Conservation (phyloP, 2,888 invertebrate species). For the Ferdinandea cuprea region DNA sequence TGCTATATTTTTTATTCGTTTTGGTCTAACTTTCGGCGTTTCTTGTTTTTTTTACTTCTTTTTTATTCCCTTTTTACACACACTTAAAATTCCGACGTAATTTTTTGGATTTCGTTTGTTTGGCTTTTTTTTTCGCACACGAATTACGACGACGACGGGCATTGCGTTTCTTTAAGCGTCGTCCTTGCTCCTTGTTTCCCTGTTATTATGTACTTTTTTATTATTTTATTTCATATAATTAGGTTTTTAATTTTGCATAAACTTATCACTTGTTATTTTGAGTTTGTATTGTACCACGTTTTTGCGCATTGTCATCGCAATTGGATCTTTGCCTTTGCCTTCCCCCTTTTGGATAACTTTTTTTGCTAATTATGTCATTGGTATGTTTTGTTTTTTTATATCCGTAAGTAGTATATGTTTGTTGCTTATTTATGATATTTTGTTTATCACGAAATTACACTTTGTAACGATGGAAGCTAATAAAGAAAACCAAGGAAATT, state of each 20-base stretch:
- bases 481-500: conserved; percentile 43
- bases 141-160: conserved; percentile 44
- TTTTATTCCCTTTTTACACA: conserved; percentile 71
- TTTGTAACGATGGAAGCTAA: conserved; percentile 1
- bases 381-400: conserved; percentile 1
- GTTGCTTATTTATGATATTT: too few relatives aligned
- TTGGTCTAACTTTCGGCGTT: conserved; percentile 48
- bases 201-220: conserved; percentile 1
- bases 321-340: conserved; percentile 27
- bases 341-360: conserved; percentile 29
- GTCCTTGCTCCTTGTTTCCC: conserved; percentile 29
- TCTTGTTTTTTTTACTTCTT: conserved; percentile 44
- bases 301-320: conserved; percentile 39
- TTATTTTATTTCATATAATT: conserved; percentile 28
- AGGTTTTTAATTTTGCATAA: conserved; percentile 33
- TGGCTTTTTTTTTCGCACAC: conserved; percentile 67
- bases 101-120: conserved; percentile 57
- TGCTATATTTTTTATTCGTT: conserved; percentile 39
- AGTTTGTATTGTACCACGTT: conserved; percentile 10
- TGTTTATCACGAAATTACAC: neutral
- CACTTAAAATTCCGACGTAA: conserved; percentile 75
- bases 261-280: conserved; percentile 1
- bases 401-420: neutral
- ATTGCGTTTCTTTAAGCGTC: conserved; percentile 46
- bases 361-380: conserved; percentile 34